Percentiles rank a stretch among this genome's conserved stretches.
phyloP scores from a whole-genome alignment of 2,888 invertebrate genomes.

The Hypena proboscidalis region DNA sequence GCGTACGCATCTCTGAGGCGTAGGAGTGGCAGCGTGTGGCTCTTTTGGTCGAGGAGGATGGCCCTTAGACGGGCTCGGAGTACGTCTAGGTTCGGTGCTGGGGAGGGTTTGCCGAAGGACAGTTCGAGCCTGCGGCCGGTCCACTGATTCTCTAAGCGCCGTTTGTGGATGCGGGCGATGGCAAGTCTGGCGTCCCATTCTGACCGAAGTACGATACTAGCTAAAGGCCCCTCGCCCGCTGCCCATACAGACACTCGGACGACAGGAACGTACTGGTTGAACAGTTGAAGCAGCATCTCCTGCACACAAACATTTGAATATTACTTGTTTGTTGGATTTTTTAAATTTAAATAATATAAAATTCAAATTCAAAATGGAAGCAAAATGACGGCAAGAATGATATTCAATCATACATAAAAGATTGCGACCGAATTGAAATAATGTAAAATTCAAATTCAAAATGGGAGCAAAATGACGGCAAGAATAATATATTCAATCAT shows the following conservation, averaged over 20 bases:
- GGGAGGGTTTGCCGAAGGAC: conserved; percentile 86
- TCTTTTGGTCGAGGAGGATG: conserved; percentile 90
- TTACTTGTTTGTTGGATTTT: no score
- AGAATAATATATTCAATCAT: no score
- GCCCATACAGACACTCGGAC: conserved; percentile 72
- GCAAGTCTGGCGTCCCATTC: conserved; percentile 90
- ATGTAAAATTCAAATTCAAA: no score
- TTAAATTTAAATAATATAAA: neutral
- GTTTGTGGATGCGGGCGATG: conserved; percentile 93
- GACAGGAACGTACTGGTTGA: conserved; percentile 71
- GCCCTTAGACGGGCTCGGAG: conserved; percentile 89
- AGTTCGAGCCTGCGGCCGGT: conserved; percentile 92
- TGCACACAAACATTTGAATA: conserved; percentile 31
- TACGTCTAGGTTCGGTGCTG: conserved; percentile 87
- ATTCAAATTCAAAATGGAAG: no score
- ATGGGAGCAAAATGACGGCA: no score
- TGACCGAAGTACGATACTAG: conserved; percentile 89
- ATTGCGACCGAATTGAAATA: no score
- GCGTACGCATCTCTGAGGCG: conserved; percentile 94
- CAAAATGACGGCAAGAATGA: no score
- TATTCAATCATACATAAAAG: no score
- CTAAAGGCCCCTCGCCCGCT: conserved; percentile 84
- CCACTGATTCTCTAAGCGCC: conserved; percentile 87
- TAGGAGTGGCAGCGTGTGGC: conserved; percentile 90
- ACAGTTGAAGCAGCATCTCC: conserved; percentile 74